phyloP scores from a whole-genome alignment of 2,888 invertebrate species.

The Andrena bucephala region DNA sequence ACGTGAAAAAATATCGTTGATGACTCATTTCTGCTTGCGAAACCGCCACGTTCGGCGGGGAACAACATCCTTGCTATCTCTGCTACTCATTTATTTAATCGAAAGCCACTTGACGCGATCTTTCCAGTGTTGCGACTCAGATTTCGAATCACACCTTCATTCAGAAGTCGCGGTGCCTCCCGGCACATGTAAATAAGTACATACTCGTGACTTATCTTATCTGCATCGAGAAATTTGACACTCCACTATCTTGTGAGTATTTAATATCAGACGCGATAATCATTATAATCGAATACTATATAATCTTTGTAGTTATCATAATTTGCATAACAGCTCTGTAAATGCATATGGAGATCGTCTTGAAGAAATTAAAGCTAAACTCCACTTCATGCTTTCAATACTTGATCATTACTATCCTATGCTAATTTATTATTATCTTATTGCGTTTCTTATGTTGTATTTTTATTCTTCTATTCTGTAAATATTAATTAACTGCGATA shows the following conservation, averaged over 20 bases:
- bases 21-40: conserved; percentile 10
- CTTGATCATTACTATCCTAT: background rate
- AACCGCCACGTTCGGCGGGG: background rate
- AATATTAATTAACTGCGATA: background rate
- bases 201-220: conserved; percentile 8
- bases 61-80: background rate
- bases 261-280: background rate
- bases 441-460: background rate
- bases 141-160: background rate
- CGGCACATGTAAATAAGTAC: background rate
- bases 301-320: too few relatives aligned
- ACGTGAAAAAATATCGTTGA: background rate
- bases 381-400: background rate
- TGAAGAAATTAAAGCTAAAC: too few relatives aligned
- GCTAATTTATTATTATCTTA: too few relatives aligned
- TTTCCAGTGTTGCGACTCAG: background rate
- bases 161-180: background rate
- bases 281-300: background rate
- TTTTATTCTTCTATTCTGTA: background rate
- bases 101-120: background rate
- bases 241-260: background rate
- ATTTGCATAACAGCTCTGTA: too few relatives aligned
- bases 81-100: background rate
- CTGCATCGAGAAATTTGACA: background rate
- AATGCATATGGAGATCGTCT: too few relatives aligned